These are phyloP conservation scores for Mythimna ferrago DNA, from an alignment of 2,888 invertebrate species.

Conservation along the genomic window DNA sequence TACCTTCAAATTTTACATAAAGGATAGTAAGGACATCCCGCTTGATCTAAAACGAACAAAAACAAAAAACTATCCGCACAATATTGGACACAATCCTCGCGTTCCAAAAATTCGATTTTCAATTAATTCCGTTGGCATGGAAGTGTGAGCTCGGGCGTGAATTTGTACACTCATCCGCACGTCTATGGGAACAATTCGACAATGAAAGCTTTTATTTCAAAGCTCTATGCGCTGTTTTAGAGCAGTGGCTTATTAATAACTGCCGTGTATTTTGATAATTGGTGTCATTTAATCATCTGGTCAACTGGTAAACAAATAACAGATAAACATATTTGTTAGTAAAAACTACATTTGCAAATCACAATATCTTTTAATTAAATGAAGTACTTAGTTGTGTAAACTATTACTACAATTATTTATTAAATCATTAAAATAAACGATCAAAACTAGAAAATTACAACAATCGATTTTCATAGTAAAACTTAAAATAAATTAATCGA, in stretches of 20 bases:
- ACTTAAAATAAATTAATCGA: no score
- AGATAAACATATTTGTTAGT: no score
- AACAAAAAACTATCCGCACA: slow-evolving; percentile 14
- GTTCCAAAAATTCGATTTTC: slow-evolving; percentile 27
- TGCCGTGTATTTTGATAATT: background rate
- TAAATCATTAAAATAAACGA: no score
- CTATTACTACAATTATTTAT: no score
- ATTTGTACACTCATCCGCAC: slow-evolving; percentile 14
- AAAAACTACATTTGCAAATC: no score
- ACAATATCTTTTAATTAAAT: no score
- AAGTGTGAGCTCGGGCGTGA: slow-evolving; percentile 8
- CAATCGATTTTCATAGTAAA: no score
- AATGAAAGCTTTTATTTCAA: background rate
- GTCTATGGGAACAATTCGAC: background rate
- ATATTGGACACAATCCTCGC: slow-evolving; percentile 20
- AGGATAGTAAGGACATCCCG: background rate
- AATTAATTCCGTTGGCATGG: slow-evolving; percentile 28
- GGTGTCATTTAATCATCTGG: no score
- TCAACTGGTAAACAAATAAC: no score
- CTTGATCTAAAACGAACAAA: background rate
- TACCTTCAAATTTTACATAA: background rate
- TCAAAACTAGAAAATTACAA: no score
- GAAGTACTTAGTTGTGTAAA: no score
- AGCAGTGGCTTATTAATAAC: background rate
- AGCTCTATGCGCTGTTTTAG: background rate